Base-by-base conservation (phyloP, 2,888 invertebrate genomes). In the Dasypogon diadema region DNA sequence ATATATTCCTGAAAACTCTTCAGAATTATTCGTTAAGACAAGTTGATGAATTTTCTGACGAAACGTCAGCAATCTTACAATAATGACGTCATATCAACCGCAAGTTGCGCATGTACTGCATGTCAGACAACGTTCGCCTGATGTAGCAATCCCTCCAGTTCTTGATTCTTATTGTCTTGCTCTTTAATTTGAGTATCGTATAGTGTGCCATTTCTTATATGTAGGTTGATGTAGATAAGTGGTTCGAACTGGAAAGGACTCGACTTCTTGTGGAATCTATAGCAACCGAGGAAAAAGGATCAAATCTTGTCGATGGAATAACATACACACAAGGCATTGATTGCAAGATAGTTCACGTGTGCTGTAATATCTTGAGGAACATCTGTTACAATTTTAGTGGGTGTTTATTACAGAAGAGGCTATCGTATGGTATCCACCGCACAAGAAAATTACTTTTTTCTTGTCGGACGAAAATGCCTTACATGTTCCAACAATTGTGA, bases 371-470 rank as follows among this genome's bases (percentile, higher is more conserved):
- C 70, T 70, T 30, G 54, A 54, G 34, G 24, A 70, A 70, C 70
- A 70, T 70, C 70, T 70, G 70, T 70, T 70, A 70, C 70, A 54
- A 18, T 70, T 70, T 70, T 70, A 70, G 54, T 70, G 30, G 70
- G 26, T 70, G 70, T 70, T 70, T 54, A 70, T 70, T 70, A 54
- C 70, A 70, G 18, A 54, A 21, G 34, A 54, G 34, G 30, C 70
- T 51, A 70, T 54, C 70, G 60, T 42, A 37, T 60, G 60, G 37
- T 24, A 48, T 46, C 37, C 16, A 48, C 48, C 22, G 18, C 14
- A 65, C 65, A 65, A 16, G 46, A 65, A 65, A 65, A 65, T 65
- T 65, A 22, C 22, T 65, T 65, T 65, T 46, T 48, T 48, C 48
- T 65, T 46, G 65, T 65, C 26, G 8, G 42, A 42, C n/a, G 42